Percentiles rank a stretch among this genome's conserved stretches.
phyloP scores from a whole-genome alignment of 2,113 vertebrate species.

The Geococcyx californianus region DNA sequence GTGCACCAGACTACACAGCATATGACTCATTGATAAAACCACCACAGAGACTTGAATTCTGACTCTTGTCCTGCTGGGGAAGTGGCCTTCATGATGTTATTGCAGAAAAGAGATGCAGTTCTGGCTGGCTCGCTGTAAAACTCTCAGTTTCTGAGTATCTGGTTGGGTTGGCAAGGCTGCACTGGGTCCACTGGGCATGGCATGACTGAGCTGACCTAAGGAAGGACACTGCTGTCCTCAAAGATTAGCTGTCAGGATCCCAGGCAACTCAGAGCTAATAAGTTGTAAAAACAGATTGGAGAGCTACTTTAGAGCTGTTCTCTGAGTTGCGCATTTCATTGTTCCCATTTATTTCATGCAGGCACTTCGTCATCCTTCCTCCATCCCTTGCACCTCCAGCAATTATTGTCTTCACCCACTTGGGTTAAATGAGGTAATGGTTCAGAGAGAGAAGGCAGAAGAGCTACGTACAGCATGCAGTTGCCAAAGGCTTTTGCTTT shows the following conservation, averaged over 20 bases:
- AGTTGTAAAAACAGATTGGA: neutral
- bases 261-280: neutral
- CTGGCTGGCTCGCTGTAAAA: neutral
- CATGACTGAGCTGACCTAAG: neutral
- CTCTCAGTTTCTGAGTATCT: neutral
- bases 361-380: neutral
- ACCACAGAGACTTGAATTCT: neutral
- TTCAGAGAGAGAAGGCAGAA: neutral
- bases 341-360: neutral
- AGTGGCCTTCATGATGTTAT: fast-evolving
- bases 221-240: neutral
- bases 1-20: neutral
- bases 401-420: neutral
- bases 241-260: neutral
- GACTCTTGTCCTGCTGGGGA: neutral
- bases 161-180: neutral
- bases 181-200: neutral
- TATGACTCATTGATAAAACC: neutral
- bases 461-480: neutral
- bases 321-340: neutral
- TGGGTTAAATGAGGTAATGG: neutral
- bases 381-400: neutral
- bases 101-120: neutral
- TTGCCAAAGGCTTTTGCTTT: neutral
- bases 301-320: neutral